Conservation (phyloP, 2,113 vertebrate species). For the Columbina picui region DNA sequence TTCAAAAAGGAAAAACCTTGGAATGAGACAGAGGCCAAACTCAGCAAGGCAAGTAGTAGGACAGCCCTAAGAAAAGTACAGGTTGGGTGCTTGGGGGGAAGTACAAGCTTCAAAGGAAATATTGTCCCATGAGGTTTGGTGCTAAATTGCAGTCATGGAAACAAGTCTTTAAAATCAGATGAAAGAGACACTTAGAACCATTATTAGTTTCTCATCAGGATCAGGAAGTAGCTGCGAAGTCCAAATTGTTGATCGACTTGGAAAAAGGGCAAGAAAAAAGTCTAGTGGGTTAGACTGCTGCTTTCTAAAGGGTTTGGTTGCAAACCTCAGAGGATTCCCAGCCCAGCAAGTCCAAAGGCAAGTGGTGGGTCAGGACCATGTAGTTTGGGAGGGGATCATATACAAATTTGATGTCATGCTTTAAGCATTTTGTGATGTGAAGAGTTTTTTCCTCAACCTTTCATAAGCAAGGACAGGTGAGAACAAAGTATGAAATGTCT, state of each 20-base stretch:
- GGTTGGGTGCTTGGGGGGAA: neutral
- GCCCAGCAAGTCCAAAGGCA: neutral
- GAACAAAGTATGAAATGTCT: neutral
- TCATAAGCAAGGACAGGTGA: accelerated
- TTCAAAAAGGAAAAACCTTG: neutral
- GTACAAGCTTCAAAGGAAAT: neutral
- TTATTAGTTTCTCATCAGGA: neutral
- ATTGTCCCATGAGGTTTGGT: neutral
- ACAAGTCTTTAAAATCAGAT: neutral
- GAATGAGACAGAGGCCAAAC: neutral
- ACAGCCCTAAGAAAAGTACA: neutral
- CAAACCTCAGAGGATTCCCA: neutral
- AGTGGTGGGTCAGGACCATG: neutral
- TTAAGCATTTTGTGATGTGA: neutral
- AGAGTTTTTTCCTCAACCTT: neutral
- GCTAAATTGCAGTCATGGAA: neutral
- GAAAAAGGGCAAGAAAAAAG: neutral
- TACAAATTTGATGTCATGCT: neutral
- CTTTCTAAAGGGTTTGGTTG: neutral
- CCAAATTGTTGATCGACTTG: neutral
- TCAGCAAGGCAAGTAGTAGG: neutral
- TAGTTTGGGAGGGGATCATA: neutral
- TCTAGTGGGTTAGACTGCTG: neutral
- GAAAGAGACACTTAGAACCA: neutral
- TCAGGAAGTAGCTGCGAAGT: neutral